Conservation (phyloP, 1,140 invertebrate genomes). For the Kradibia gibbosae region DNA sequence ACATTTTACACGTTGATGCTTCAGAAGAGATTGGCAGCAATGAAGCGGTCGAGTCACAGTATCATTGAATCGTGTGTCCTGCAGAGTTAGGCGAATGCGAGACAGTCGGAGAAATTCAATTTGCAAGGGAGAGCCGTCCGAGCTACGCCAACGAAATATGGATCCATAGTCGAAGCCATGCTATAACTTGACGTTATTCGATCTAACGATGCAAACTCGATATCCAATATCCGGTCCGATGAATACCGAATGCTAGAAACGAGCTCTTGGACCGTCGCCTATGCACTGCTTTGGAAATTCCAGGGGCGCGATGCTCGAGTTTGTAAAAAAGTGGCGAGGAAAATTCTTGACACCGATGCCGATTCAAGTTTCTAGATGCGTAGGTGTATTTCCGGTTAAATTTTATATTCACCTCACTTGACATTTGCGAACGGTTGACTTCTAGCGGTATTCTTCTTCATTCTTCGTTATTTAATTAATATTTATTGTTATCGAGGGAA, state of each 20-base stretch:
- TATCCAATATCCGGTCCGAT: slow-evolving; percentile 38
- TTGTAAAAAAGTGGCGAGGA: not conserved
- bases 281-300: not conserved
- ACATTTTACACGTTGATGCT: not conserved
- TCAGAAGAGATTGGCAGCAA: not conserved
- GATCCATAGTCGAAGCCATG: not conserved
- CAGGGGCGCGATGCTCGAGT: not conserved
- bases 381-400: not conserved
- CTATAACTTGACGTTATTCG: slow-evolving; percentile 36
- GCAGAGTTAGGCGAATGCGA: not conserved
- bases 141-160: not conserved
- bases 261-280: not conserved
- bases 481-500: not conserved
- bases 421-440: not conserved
- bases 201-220: slow-evolving; percentile 45
- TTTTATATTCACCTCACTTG: not conserved
- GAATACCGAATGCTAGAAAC: not conserved
- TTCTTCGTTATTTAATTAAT: not conserved
- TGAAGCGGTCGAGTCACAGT: not conserved
- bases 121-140: slow-evolving; percentile 10
- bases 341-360: not conserved
- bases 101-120: slow-evolving; percentile 24
- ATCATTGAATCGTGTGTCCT: not conserved
- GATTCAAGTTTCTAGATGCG: not conserved
- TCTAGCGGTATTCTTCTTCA: not conserved